Evolutionary conservation across 1,140 invertebrate species (phyloP).

Genomic region (Brachystomella parvula): DNA sequence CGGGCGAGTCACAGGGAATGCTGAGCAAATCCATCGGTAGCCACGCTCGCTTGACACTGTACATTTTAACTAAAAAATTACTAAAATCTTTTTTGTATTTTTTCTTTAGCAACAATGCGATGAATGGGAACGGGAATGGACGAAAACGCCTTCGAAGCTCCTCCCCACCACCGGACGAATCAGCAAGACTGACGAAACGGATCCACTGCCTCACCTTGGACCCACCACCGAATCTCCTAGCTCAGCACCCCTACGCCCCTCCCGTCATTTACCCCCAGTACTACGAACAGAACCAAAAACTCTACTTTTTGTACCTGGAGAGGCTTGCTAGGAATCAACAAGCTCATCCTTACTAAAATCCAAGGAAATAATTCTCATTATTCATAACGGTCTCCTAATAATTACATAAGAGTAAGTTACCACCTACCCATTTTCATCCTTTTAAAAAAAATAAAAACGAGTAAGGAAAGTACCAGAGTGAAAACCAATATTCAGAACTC

Average conservation of each 20-base stretch:
- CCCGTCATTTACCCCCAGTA: not conserved
- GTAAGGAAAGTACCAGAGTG: too few relatives aligned
- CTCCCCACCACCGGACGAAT: not conserved
- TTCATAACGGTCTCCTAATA: not conserved
- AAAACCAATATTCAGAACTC: not conserved
- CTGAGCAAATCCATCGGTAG: too few relatives aligned
- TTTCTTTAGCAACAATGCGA: too few relatives aligned
- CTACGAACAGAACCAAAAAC: not conserved
- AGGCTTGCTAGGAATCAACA: not conserved
- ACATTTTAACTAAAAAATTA: too few relatives aligned
- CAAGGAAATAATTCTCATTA: too few relatives aligned
- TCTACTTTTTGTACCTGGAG: not conserved
- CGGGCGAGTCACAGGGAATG: too few relatives aligned
- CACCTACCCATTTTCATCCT: not conserved
- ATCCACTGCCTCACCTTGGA: not conserved
- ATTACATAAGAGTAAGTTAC: not conserved
- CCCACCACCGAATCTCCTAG: not conserved
- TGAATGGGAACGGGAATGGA: not conserved
- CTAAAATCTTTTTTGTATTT: too few relatives aligned
- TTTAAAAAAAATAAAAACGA: too few relatives aligned
- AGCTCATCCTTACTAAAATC: not conserved
- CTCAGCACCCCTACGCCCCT: not conserved
- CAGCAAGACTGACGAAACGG: not conserved
- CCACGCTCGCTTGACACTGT: too few relatives aligned
- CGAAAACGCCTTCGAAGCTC: not conserved